A percentile compares a stretch with the other conserved stretches of the same genome.
These are phyloP conservation scores for Coracopsis vasa DNA, from an alignment of 2,113 vertebrate species.

Conservation along the genomic window DNA sequence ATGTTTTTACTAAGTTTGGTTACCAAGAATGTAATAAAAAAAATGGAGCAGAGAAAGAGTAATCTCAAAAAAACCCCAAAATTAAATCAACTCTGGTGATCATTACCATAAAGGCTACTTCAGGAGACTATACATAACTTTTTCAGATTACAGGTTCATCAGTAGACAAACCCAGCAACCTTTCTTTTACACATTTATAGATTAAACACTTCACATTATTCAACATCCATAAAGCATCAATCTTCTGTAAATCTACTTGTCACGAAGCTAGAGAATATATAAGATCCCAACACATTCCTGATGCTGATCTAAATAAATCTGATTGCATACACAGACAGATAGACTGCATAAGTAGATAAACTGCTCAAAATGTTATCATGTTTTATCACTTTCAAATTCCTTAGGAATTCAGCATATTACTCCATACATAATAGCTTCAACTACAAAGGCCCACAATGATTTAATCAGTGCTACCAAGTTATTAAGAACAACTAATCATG, in stretches of 20 bases:
- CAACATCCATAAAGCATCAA: background rate
- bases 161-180: background rate
- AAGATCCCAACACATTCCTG: background rate
- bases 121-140: background rate
- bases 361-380: background rate
- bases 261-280: background rate
- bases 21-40: background rate
- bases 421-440: constrained; percentile 16
- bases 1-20: background rate
- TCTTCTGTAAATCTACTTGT: background rate
- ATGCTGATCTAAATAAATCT: constrained; percentile 41
- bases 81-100: background rate
- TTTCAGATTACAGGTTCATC: background rate
- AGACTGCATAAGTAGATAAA: constrained; percentile 17
- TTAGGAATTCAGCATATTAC: background rate
- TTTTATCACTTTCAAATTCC: constrained; percentile 25
- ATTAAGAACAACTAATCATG: constrained; percentile 25
- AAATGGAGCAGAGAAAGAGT: background rate
- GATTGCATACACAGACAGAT: background rate
- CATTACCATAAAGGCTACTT: background rate
- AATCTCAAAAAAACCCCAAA: background rate
- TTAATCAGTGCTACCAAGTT: constrained; percentile 30
- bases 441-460: constrained; percentile 17
- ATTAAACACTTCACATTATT: background rate
- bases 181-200: background rate